Evolutionary conservation across 30 jellyfish, hydroid and myxozoan genomes (phyloP).

Genomic region (Catostylus mosaicus): DNA sequence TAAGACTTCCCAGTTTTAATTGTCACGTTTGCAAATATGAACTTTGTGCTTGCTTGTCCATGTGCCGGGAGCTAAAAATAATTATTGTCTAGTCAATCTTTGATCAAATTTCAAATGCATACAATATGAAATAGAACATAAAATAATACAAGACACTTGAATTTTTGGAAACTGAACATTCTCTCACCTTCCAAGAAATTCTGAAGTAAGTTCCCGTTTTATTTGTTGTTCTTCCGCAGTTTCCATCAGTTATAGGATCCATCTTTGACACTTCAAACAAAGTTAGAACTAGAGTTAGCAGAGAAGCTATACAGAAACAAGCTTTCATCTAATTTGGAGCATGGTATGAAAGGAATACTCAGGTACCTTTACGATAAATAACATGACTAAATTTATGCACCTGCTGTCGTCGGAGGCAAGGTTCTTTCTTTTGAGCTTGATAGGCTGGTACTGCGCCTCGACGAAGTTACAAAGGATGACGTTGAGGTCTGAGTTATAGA

Average conservation of each 20-base stretch:
- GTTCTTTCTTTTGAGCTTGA: neutral
- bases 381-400: too few relatives aligned
- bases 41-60: neutral
- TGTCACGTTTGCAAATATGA: neutral
- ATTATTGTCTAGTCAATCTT: neutral
- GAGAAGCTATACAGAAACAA: neutral
- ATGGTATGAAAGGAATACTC: neutral
- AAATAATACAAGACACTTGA: too few relatives aligned
- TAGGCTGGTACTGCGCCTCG: neutral
- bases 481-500: too few relatives aligned
- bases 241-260: neutral
- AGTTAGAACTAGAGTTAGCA: neutral
- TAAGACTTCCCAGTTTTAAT: neutral
- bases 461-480: too few relatives aligned
- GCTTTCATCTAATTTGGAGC: neutral
- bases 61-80: neutral
- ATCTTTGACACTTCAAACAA: neutral
- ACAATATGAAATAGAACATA: too few relatives aligned
- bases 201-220: neutral
- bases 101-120: too few relatives aligned
- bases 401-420: neutral
- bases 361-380: too few relatives aligned
- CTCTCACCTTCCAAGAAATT: neutral
- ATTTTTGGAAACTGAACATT: too few relatives aligned
- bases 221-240: neutral